Evolutionary conservation across 2,888 invertebrate genomes (phyloP).

Genomic region (Cyclophora punctaria): DNA sequence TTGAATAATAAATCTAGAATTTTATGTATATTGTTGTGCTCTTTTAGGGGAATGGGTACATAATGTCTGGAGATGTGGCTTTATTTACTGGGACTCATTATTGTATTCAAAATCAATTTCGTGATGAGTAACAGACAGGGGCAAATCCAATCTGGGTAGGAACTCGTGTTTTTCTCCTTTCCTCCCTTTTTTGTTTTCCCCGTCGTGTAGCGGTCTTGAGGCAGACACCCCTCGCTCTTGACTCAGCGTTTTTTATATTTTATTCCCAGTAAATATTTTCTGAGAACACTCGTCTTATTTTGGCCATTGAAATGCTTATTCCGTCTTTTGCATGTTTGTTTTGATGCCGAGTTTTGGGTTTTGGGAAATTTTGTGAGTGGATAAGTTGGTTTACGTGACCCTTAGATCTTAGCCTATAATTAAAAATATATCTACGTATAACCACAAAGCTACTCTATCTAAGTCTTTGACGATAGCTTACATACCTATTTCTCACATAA

Average conservation of each 20-base stretch:
- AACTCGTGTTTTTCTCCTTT: constrained; percentile 55
- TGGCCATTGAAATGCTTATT: not conserved
- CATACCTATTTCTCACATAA: no score
- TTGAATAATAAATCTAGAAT: constrained; percentile 48
- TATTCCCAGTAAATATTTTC: constrained; percentile 72
- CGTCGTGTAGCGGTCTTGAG: constrained; percentile 68
- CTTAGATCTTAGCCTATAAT: no score
- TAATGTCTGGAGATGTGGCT: no score
- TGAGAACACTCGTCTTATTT: constrained; percentile 45
- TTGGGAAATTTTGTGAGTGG: no score
- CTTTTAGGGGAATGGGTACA: no score
- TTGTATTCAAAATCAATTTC: constrained; percentile 64
- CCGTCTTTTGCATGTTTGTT: not conserved
- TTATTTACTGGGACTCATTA: no score
- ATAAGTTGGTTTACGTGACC: no score
- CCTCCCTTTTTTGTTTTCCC: constrained; percentile 52
- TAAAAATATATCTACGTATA: no score
- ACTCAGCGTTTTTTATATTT: constrained; percentile 68
- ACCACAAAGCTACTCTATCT: no score
- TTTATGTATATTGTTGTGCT: constrained; percentile 24
- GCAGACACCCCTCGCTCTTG: constrained; percentile 70
- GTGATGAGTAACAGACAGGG: constrained; percentile 67
- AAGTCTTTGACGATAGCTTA: no score
- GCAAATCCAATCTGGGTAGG: constrained; percentile 66
- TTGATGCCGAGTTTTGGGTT: no score